Evolutionary conservation across 1,140 invertebrate species (phyloP), one percentile per base, ranked within the genome.

Genomic region (Globodera ellingtonae): DNA sequence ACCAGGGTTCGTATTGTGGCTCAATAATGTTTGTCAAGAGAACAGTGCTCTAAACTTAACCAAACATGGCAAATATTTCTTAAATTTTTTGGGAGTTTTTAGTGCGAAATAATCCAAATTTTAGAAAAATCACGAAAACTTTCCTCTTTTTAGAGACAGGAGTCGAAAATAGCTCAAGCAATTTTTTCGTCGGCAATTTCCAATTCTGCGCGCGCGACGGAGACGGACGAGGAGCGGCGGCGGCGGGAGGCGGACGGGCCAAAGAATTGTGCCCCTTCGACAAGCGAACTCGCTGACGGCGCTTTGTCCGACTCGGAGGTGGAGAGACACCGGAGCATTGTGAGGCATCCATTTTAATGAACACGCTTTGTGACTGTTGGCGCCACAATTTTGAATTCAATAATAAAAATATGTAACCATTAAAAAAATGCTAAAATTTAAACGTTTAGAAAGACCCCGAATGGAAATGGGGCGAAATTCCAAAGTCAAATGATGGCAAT

Each of bases 391-490:
- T 35, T 52, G 1, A 6, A 69, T 44, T 70, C 15, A 21, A 79
- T 85, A 10, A 24, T 46, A 10, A 24, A 24, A 74, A 80, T 13
- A 52, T 35, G 35, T 35, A 35, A 35, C n/a, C n/a, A 35, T 35
- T n/a, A n/a, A 35, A 35, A 35, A 0, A 24, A 24, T 24, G 35
- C 1, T 35, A 2, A 35, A 65, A 0, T 71, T 71, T 79, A n/a
- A n/a, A 78, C 46, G 15, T 82, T 79, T 66, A 85, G 74, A 48
- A 85, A 62, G 79, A 85, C 48, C 79, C 87, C 10, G 86, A 94
- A 78, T 99, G 97, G 97, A 93, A 94, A 83, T 99, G 97, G 97
- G 97, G 97, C 47, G 94, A 98, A 89, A 91, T 98, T 70, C 97
- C 97, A 0, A 86, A 89, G 80, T 86, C 87, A 21, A 88, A 81